These are phyloP conservation scores for Phyllostomus discolor DNA, from an alignment of 2,113 vertebrate species.

Conservation along the genomic window DNA sequence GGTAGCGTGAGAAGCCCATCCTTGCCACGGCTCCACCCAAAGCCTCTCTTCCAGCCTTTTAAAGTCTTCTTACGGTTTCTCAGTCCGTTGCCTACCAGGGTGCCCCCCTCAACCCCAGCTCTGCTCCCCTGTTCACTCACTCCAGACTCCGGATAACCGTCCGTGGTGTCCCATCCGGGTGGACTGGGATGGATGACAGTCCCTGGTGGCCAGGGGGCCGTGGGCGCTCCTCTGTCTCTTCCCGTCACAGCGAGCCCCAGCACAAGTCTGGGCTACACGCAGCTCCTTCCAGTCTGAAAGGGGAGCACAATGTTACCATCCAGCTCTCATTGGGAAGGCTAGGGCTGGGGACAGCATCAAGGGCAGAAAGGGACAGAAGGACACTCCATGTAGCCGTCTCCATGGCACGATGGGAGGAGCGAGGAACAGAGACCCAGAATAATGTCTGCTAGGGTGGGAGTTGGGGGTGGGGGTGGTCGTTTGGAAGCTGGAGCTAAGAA, in stretches of 20 bases:
- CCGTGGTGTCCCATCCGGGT: background rate
- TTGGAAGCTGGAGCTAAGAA: background rate
- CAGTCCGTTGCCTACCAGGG: background rate
- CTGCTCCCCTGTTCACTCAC: background rate
- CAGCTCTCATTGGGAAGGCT: background rate
- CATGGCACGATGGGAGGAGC: background rate
- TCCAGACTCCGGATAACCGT: too few species aligned
- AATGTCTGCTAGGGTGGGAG: background rate
- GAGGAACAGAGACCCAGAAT: background rate
- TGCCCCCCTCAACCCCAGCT: background rate
- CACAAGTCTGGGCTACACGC: background rate
- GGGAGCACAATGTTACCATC: background rate
- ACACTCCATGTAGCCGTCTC: background rate
- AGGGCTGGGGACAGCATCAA: background rate
- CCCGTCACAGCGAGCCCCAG: fast-evolving
- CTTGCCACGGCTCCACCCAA: fast-evolving
- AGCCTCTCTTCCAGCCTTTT: background rate
- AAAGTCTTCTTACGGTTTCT: background rate
- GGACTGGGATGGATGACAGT: background rate
- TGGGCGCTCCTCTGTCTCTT: background rate
- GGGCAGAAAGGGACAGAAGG: background rate
- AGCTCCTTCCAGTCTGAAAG: background rate
- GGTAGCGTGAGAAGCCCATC: constrained; percentile 55
- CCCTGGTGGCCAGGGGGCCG: background rate
- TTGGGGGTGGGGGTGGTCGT: background rate